These are phyloP conservation scores for Pitta sordida DNA, from an alignment of 2,113 vertebrate species.

Conservation along the genomic window DNA sequence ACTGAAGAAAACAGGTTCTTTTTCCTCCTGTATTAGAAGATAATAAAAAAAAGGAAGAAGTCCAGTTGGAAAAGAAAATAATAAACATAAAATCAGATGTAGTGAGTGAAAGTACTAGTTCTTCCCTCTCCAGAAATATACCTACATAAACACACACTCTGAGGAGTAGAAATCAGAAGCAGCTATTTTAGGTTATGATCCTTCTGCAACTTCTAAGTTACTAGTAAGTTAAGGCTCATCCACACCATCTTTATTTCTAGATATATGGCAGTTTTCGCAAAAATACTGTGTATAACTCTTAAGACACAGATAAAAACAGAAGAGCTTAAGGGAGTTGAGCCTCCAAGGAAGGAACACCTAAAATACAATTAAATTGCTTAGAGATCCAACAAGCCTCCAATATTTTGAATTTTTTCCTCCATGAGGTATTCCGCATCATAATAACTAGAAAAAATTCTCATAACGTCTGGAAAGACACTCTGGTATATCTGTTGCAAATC, in stretches of 20 bases:
- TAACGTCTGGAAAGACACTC: neutral
- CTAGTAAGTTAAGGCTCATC: neutral
- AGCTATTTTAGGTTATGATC: neutral
- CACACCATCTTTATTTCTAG: neutral
- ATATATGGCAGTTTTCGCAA: neutral
- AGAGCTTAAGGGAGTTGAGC: neutral
- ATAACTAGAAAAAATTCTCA: neutral
- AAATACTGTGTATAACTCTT: neutral
- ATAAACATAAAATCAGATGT: neutral
- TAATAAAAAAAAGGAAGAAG: neutral
- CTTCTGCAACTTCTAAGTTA: neutral
- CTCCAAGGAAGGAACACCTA: neutral
- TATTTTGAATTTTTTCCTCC: neutral
- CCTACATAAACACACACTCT: neutral
- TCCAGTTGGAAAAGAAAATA: neutral
- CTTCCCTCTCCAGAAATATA: neutral
- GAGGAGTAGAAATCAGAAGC: neutral
- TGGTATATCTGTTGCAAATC: neutral
- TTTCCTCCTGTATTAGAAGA: conserved; percentile 70
- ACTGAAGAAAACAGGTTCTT: conserved; percentile 79
- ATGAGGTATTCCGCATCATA: neutral
- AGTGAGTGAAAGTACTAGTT: neutral
- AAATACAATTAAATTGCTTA: neutral
- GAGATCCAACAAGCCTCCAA: neutral
- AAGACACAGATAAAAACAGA: neutral